Conservation (phyloP, 30 jellyfish, hydroid and myxozoan species). For the Aurelia coerulea region DNA sequence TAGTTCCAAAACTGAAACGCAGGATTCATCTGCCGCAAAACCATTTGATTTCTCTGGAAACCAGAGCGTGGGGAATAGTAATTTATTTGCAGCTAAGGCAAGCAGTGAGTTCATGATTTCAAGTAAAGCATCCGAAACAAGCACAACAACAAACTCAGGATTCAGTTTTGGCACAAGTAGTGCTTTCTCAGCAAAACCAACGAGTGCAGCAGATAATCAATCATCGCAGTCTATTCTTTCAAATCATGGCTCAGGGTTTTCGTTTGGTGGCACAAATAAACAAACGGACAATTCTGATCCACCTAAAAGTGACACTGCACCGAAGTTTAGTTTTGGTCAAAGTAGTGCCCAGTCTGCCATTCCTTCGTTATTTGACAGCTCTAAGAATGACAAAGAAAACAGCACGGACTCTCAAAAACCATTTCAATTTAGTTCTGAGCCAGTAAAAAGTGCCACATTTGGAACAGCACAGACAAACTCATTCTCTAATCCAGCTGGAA, state of each 20-base stretch:
- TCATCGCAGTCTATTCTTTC: neutral
- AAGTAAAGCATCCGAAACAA: neutral
- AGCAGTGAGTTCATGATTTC: neutral
- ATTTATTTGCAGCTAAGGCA: conserved; percentile 1
- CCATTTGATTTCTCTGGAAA: neutral
- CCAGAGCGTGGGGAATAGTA: neutral
- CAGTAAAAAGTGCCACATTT: neutral
- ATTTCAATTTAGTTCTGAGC: conserved; percentile 2
- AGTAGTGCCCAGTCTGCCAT: conserved; percentile 2
- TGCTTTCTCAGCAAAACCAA: neutral
- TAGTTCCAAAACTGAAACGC: neutral
- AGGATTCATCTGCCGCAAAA: neutral
- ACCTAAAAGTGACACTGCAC: neutral
- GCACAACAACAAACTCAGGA: neutral
- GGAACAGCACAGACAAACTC: conserved; percentile 22
- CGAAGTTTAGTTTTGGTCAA: conserved; percentile 22
- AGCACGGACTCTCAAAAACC: neutral
- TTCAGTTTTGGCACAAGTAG: conserved; percentile 8
- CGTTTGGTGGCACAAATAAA: neutral
- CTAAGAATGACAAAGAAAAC: neutral
- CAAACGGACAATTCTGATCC: neutral
- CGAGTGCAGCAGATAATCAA: neutral
- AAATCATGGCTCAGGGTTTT: neutral
- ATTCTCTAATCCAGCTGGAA: neutral
- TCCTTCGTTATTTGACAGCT: conserved; percentile 2